Conservation (phyloP, 1,140 invertebrate species). For the Pygmarrhopalites habei region DNA sequence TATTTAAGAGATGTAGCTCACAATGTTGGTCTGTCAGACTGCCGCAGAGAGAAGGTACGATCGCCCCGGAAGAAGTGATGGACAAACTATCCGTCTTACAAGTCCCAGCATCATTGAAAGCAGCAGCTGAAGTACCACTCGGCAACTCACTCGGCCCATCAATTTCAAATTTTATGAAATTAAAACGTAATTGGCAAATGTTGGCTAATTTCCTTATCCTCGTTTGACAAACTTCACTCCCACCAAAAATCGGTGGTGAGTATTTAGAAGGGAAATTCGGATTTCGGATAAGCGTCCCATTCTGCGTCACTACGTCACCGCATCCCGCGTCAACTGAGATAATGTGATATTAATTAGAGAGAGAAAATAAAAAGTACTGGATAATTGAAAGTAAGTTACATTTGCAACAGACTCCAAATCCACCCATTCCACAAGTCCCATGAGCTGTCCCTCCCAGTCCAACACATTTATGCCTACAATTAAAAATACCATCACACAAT, state of each 20-base stretch:
- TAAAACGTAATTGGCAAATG: not conserved
- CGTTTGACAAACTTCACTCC: conserved; percentile 30
- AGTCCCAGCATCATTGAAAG: conserved; percentile 23
- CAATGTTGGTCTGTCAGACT: conserved; percentile 32
- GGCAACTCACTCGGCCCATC: not conserved
- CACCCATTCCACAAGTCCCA: conserved; percentile 34
- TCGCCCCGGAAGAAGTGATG: conserved; percentile 19
- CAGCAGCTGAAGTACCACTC: not conserved
- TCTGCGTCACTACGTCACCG: too few relatives aligned
- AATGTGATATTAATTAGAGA: too few relatives aligned
- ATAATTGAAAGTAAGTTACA: too few relatives aligned
- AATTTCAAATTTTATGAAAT: not conserved
- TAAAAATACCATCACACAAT: too few relatives aligned
- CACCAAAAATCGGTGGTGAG: not conserved
- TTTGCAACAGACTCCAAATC: conserved; percentile 33
- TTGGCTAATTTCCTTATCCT: not conserved
- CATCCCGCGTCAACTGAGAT: too few relatives aligned
- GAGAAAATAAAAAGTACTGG: too few relatives aligned
- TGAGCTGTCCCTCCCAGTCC: conserved; percentile 23
- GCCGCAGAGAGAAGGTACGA: conserved; percentile 29
- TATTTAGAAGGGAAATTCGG: conserved; percentile 34
- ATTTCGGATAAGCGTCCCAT: conserved; percentile 30
- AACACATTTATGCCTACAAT: conserved; percentile 26
- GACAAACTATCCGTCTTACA: conserved; percentile 34
- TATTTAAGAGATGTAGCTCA: not conserved